These are phyloP conservation scores for Lithophane semibrunnea DNA, from an alignment of 2,888 invertebrate species.

Conservation along the genomic window DNA sequence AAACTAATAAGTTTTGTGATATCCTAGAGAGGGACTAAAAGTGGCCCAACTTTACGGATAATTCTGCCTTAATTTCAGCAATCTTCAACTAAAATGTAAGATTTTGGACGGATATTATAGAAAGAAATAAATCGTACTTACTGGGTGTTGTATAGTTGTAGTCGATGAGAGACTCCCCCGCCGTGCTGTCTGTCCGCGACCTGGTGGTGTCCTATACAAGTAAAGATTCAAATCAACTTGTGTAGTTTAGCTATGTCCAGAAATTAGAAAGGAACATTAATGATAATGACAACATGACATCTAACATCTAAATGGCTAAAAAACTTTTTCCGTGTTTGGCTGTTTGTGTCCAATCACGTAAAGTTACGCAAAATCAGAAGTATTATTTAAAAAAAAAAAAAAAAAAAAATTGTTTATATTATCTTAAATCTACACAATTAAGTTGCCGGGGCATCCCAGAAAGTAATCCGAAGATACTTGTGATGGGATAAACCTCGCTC, in stretches of 20 bases:
- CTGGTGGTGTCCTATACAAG: constrained; percentile 78
- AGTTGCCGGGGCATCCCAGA: too few relatives aligned
- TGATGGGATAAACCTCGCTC: too few relatives aligned
- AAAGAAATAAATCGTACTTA: constrained; percentile 64
- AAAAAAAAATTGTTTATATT: too few relatives aligned
- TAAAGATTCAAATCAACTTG: not conserved
- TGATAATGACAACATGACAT: too few relatives aligned
- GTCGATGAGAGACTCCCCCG: constrained; percentile 85
- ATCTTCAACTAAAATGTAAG: not conserved
- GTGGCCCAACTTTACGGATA: not conserved
- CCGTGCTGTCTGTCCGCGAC: constrained; percentile 81
- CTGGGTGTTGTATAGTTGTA: constrained; percentile 84
- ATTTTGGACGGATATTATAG: not conserved
- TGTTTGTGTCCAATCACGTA: not conserved
- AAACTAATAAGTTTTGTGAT: too few relatives aligned
- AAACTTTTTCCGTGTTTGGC: too few relatives aligned
- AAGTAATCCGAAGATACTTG: too few relatives aligned
- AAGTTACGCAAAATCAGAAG: not conserved
- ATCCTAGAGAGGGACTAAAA: not conserved
- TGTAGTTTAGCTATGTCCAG: too few relatives aligned
- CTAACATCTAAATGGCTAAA: not conserved
- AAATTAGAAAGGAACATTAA: not conserved
- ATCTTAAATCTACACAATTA: too few relatives aligned
- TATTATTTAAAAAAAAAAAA: too few relatives aligned
- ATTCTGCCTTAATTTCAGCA: not conserved